Evolutionary conservation across 35 echinoderm and acorn worm genomes (phyloP).

Genomic region (Chiridota heheva): DNA sequence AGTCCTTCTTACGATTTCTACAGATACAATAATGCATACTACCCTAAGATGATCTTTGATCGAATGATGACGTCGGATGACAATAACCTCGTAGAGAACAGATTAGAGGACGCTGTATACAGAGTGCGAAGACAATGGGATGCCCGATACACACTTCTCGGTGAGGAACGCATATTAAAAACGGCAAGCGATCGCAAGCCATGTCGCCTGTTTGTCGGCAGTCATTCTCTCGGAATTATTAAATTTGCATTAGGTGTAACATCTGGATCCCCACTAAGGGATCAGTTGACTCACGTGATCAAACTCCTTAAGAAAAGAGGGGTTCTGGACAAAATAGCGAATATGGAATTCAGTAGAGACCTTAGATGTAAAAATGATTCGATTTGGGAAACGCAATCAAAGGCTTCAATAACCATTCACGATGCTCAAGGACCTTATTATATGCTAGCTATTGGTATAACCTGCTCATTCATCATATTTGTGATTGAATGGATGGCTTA

Average conservation of each 20-base stretch:
- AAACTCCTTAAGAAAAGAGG: slow-evolving; percentile 42
- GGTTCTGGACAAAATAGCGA: slow-evolving; percentile 42
- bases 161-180: slow-evolving; percentile 62
- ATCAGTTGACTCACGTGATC: slow-evolving; percentile 73
- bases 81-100: slow-evolving; percentile 53
- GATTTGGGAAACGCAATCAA: slow-evolving; percentile 49
- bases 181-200: slow-evolving; percentile 43
- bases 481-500: slow-evolving; percentile 65
- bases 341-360: slow-evolving; percentile 24
- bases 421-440: slow-evolving; percentile 84
- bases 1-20: slow-evolving; percentile 79
- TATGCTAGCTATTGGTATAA: slow-evolving; percentile 57
- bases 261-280: slow-evolving; percentile 83
- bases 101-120: slow-evolving; percentile 56
- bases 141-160: slow-evolving; percentile 72
- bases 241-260: slow-evolving; percentile 67
- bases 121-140: slow-evolving; percentile 67
- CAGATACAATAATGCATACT: slow-evolving; percentile 31
- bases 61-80: slow-evolving; percentile 65
- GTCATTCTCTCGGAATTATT: slow-evolving; percentile 55
- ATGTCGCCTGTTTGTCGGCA: slow-evolving; percentile 65
- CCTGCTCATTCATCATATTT: slow-evolving; percentile 65
- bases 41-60: slow-evolving; percentile 41
- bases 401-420: slow-evolving; percentile 67
- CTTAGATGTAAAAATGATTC: slow-evolving; percentile 42